Evolutionary conservation across 2,797 vertebrate species (phyloP).

Genomic region (Microctenopoma lineatum): DNA sequence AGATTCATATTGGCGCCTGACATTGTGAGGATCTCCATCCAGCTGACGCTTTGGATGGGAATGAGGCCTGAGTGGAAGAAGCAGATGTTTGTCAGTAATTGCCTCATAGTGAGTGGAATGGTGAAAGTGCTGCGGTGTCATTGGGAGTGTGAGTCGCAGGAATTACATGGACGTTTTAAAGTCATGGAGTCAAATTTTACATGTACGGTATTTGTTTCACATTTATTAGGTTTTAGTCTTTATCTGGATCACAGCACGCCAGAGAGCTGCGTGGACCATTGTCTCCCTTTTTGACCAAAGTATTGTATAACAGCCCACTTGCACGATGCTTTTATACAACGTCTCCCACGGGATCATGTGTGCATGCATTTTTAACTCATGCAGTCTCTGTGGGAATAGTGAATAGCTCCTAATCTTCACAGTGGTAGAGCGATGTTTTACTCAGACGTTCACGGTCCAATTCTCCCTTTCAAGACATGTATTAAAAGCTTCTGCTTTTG

Average conservation of each 20-base stretch:
- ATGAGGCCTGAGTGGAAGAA: constrained; percentile 38
- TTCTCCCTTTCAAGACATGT: constrained; percentile 30
- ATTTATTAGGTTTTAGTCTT: not conserved
- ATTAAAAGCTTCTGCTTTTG: constrained; percentile 49
- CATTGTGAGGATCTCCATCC: constrained; percentile 22
- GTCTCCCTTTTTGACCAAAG: constrained; percentile 35
- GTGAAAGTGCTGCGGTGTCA: constrained; percentile 39
- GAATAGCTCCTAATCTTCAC: constrained; percentile 40
- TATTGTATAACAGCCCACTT: constrained; percentile 41
- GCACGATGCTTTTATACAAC: constrained; percentile 64
- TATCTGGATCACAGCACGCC: not conserved
- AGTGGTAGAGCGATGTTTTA: constrained; percentile 15
- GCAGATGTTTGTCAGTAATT: constrained; percentile 64
- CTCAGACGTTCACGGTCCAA: constrained; percentile 28
- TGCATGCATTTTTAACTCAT: constrained; percentile 67
- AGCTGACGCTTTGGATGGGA: constrained; percentile 34
- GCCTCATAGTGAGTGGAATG: constrained; percentile 38
- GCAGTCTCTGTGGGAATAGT: constrained; percentile 16
- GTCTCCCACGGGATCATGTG: constrained; percentile 40
- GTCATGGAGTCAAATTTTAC: not conserved
- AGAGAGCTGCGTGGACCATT: constrained; percentile 4
- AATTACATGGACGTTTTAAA: not conserved
- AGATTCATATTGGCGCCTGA: constrained; percentile 38
- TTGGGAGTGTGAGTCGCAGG: constrained; percentile 20
- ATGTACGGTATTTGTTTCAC: not conserved